Evolutionary conservation across 2,797 vertebrate genomes (phyloP).

Genomic region (Rhynchotus rufescens): DNA sequence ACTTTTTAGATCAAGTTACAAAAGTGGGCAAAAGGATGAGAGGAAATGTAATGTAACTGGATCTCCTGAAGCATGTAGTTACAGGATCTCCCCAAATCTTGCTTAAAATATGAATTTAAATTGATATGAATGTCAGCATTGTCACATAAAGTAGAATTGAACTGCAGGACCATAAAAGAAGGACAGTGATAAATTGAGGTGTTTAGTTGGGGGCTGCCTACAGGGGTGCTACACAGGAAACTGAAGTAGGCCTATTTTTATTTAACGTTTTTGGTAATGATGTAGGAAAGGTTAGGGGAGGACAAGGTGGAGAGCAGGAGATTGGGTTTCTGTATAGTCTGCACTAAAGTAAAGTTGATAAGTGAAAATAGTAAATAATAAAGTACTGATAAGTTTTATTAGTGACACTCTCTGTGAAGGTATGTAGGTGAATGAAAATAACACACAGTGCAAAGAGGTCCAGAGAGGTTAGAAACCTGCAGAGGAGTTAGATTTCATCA

Average conservation of each 20-base stretch:
- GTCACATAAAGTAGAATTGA: neutral
- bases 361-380: neutral
- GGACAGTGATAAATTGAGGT: neutral
- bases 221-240: neutral
- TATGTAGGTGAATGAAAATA: neutral
- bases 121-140: neutral
- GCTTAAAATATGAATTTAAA: neutral
- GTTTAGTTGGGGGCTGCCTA: neutral
- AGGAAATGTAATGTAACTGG: neutral
- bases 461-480: neutral
- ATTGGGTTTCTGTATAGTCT: neutral
- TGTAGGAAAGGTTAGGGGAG: neutral
- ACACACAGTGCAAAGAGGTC: neutral
- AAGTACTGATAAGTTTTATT: neutral
- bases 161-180: neutral
- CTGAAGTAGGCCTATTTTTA: neutral
- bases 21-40: neutral
- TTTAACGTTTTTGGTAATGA: neutral
- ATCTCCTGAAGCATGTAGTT: neutral
- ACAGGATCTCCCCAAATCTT: neutral
- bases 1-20: conserved; percentile 3
- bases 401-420: neutral
- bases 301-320: neutral
- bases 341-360: neutral
- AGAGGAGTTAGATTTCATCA: neutral